A percentile compares a stretch with the other conserved stretches of the same genome.
phyloP scores from a whole-genome alignment of 2,888 invertebrate genomes.

The Polylopha cassiicola region DNA sequence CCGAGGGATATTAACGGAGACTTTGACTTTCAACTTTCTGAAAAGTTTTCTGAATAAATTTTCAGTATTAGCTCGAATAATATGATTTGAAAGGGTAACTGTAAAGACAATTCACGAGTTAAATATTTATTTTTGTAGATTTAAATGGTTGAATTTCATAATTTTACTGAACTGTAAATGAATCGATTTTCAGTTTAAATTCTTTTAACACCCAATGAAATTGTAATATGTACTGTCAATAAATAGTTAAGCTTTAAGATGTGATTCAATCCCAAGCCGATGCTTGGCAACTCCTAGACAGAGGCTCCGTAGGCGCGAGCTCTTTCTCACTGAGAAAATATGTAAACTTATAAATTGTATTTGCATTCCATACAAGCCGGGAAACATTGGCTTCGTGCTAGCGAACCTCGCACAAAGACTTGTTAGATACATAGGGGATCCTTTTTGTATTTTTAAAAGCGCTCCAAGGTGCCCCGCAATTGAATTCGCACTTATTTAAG shows the following conservation, averaged over 20 bases:
- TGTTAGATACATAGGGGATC: conserved; percentile 40
- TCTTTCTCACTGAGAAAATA: conserved; percentile 61
- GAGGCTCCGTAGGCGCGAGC: conserved; percentile 54
- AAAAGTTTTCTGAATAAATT: conserved; percentile 61
- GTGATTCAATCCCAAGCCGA: conserved; percentile 25
- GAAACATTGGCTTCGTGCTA: conserved; percentile 65
- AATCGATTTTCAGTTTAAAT: too few relatives aligned
- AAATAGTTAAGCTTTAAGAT: too few relatives aligned
- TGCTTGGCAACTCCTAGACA: conserved; percentile 28
- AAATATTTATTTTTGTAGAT: conserved; percentile 31
- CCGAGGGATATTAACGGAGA: conserved; percentile 50
- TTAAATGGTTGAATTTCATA: conserved; percentile 30
- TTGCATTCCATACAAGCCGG: conserved; percentile 69
- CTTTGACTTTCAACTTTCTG: conserved; percentile 59
- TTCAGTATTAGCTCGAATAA: conserved; percentile 55
- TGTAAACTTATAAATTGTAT: conserved; percentile 75
- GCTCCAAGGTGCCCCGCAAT: conserved; percentile 3
- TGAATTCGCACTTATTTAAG: conserved; percentile 19
- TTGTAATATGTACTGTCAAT: too few relatives aligned
- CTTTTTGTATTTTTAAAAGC: conserved; percentile 24
- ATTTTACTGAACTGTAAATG: too few relatives aligned
- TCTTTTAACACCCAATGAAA: too few relatives aligned
- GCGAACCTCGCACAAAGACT: conserved; percentile 48
- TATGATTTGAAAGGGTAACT: conserved; percentile 47
- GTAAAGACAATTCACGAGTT: conserved; percentile 37